These are phyloP conservation scores for Ceratina japonica DNA, from an alignment of 1,140 invertebrate genomes.

Conservation along the genomic window DNA sequence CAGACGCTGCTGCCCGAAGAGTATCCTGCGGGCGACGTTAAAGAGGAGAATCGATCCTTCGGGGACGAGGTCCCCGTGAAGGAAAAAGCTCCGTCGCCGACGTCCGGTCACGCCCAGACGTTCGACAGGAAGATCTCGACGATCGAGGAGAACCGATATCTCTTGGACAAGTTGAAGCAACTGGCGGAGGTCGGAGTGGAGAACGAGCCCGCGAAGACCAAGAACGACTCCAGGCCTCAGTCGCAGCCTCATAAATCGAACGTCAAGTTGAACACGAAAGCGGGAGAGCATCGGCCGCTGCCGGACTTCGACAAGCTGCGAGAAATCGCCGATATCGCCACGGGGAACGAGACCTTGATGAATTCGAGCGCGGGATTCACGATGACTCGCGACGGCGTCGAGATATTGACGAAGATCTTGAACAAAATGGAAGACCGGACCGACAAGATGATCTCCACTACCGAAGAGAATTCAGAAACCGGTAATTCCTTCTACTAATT, in stretches of 20 bases:
- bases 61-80: conserved; percentile 14
- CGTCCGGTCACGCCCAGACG: conserved; percentile 42
- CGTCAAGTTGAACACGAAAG: not conserved
- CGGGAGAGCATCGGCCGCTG: conserved; percentile 12
- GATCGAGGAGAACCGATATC: conserved; percentile 56
- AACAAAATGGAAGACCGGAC: conserved; percentile 79
- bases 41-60: conserved; percentile 54
- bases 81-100: conserved; percentile 11
- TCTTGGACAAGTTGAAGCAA: conserved; percentile 69
- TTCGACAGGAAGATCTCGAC: conserved; percentile 71
- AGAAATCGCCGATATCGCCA: conserved; percentile 69
- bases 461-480: conserved; percentile 59
- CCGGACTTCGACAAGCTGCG: conserved; percentile 69
- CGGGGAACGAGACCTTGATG: conserved; percentile 57
- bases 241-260: not conserved
- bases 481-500: conserved; percentile 36
- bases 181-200: conserved; percentile 62
- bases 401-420: conserved; percentile 84
- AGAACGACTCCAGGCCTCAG: conserved; percentile 32
- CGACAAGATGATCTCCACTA: conserved; percentile 63
- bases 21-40: not conserved
- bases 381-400: conserved; percentile 83
- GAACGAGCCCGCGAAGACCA: conserved; percentile 45
- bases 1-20: not conserved
- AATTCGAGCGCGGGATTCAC: conserved; percentile 77